Evolutionary conservation across 2,113 vertebrate genomes (phyloP).

Genomic region (Xenopus borealis): DNA sequence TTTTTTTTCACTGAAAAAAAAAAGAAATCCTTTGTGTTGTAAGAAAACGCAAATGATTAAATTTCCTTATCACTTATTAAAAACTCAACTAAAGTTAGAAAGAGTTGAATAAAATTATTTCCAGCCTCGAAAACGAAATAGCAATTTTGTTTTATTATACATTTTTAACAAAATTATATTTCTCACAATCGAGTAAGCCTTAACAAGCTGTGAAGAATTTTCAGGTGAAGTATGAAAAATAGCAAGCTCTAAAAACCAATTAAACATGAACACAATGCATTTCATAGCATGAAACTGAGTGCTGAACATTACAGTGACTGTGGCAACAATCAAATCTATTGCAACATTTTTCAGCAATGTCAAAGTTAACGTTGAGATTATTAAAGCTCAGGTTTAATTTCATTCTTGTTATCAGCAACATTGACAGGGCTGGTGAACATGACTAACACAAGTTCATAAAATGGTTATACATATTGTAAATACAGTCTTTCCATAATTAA

Average conservation of each 20-base stretch:
- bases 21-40: too few species aligned
- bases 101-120: too few species aligned
- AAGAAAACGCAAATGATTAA: too few species aligned
- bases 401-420: constrained; percentile 7
- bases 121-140: neutral
- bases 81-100: too few species aligned
- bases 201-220: constrained; percentile 2
- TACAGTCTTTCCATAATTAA: too few species aligned
- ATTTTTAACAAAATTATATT: constrained; percentile 5
- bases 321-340: too few species aligned
- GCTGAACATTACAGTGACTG: too few species aligned
- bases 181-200: neutral
- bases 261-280: constrained; percentile 2
- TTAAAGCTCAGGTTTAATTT: neutral
- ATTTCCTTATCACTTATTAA: too few species aligned
- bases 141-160: neutral
- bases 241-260: constrained; percentile 9
- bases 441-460: too few species aligned
- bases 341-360: neutral
- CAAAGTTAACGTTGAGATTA: neutral
- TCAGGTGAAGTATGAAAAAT: constrained; percentile 1
- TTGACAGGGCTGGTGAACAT: too few species aligned
- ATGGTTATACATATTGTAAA: too few species aligned
- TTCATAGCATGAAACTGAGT: neutral
- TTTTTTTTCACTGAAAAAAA: too few species aligned